Percentiles rank a stretch among this genome's conserved stretches.
Evolutionary conservation across 2,797 vertebrate species (phyloP).

Genomic region (Malacoctenus gilli): DNA sequence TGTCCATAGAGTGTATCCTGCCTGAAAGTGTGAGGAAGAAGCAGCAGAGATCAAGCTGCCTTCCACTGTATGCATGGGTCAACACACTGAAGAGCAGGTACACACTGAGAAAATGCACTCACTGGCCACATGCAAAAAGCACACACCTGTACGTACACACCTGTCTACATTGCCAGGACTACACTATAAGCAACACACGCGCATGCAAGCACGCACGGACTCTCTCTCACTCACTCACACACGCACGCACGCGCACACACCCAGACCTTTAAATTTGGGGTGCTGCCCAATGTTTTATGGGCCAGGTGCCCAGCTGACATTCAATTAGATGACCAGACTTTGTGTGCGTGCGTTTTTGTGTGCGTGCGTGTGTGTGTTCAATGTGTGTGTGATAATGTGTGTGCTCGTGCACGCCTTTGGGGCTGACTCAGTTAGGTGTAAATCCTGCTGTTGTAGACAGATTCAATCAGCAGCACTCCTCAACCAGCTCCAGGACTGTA

Average conservation of each 20-base stretch:
- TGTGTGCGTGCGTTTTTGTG: conserved; percentile 31
- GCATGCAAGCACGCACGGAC: neutral
- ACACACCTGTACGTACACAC: neutral
- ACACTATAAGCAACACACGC: too few relatives aligned
- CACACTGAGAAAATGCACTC: neutral
- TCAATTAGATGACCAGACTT: conserved; percentile 69
- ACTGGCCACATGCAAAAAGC: conserved; percentile 22
- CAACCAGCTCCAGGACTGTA: conserved; percentile 61
- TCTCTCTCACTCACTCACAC: neutral
- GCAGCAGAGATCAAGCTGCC: conserved; percentile 81
- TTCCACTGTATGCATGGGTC: conserved; percentile 88
- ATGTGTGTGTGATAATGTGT: conserved; percentile 40
- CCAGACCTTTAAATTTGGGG: conserved; percentile 50
- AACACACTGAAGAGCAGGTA: conserved; percentile 82
- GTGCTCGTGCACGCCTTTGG: conserved; percentile 35
- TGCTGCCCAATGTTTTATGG: conserved; percentile 71
- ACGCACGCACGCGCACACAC: conserved; percentile 23
- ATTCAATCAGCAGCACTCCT: conserved; percentile 81
- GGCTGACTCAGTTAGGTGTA: conserved; percentile 76
- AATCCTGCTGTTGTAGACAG: conserved; percentile 78
- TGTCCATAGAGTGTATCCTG: conserved; percentile 84
- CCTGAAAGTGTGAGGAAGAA: conserved; percentile 83
- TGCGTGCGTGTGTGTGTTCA: conserved; percentile 30
- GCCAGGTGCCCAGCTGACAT: conserved; percentile 71
- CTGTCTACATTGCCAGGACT: too few relatives aligned